Percentiles rank a stretch among this genome's conserved stretches.
Conservation (phyloP, 2,888 invertebrate genomes). For the Clitarchus hookeri region DNA sequence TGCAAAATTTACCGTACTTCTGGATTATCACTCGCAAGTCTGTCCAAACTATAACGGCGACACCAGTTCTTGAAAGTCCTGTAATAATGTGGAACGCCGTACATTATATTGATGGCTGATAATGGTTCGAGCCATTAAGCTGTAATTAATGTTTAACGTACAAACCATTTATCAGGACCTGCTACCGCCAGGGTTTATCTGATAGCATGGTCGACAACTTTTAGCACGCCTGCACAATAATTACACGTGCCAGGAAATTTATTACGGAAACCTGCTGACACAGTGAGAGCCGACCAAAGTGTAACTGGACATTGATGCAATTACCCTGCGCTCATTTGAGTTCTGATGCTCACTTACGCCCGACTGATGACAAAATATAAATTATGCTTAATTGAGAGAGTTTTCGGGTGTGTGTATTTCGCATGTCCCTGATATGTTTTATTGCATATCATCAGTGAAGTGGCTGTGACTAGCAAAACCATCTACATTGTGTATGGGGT, state of each 20-base stretch:
- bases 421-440: too few relatives aligned
- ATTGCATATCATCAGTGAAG: too few relatives aligned
- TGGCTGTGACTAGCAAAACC: too few relatives aligned
- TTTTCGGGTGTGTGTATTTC: too few relatives aligned
- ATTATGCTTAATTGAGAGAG: too few relatives aligned
- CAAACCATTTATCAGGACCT: constrained; percentile 2
- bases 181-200: neutral
- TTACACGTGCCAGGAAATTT: neutral
- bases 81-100: neutral
- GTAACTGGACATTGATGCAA: neutral
- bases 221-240: neutral
- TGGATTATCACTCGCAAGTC: neutral
- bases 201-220: neutral
- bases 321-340: neutral
- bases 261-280: constrained; percentile 2
- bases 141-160: constrained; percentile 14
- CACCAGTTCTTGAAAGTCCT: neutral
- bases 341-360: neutral
- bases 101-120: constrained; percentile 8
- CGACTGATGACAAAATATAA: neutral
- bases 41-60: neutral
- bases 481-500: too few relatives aligned
- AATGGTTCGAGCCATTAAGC: constrained; percentile 8
- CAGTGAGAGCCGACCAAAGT: neutral
- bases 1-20: neutral